Base-by-base conservation (phyloP, 2,888 invertebrate species). In the Ferdinandea cuprea region DNA sequence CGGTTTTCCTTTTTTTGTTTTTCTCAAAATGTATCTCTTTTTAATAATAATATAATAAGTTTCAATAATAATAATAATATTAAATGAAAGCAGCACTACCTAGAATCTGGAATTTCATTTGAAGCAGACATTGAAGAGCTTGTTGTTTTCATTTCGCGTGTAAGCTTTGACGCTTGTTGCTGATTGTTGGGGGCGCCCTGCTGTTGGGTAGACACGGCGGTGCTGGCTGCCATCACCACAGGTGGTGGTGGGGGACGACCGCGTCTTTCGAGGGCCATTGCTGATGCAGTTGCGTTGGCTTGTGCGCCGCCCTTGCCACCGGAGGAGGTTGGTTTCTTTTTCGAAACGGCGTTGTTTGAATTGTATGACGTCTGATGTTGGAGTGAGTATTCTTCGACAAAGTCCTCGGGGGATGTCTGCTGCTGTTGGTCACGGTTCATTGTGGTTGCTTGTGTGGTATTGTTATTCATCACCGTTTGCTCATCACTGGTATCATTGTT, bases 91-190 rank as follows among this genome's bases (percentile, higher is more conserved):
- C 87, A 89, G 89, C 91, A 91, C 91, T 91, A 91, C 91, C 91
- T 91, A 91, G 91, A 88, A 88, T 91, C 91, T 85, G 91, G 91
- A 87, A 91, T 89, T 89, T 90, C 90, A 89, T 91, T 91, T 88
- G 91, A 88, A 87, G 90, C 86, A 86, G 89, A 86, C 86, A 86
- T 86, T 77, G 85, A 83, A 73, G 87, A 86, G 81, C 88, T 85
- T 76, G 87, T 85, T 74, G 88, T 85, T 80, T 87, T 87, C 42
- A 87, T 81, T 73, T 87, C 87, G 58, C 85, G 87, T 85, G 86
- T 87, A 72, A 88, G 88, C 87, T 90, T 90, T 77, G 88, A 88
- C 88, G 89, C 89, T 84, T 88, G 89, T 86, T 89, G 88, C 72
- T 87, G 85, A 85, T 83, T 81, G 78, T 84, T 73, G 46, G 69